Evolutionary conservation across 2,888 invertebrate genomes (phyloP).

Genomic region (Cyclophora punctaria): DNA sequence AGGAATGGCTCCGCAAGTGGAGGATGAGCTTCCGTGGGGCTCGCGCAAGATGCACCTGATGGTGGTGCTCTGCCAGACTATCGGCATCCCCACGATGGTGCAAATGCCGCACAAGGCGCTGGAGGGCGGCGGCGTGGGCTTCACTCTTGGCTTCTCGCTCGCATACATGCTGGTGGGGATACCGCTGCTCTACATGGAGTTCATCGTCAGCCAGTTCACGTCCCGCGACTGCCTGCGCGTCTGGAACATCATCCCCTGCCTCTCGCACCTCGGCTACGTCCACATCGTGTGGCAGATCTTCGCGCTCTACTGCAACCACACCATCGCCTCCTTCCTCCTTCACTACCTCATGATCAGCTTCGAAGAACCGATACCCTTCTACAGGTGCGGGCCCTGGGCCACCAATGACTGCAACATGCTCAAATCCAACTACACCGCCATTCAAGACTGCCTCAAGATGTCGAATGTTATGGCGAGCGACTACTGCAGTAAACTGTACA

Average conservation of each 20-base stretch:
- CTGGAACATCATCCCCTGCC: slow-evolving; percentile 46
- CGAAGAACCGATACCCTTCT: slow-evolving; percentile 51
- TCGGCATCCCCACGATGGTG: slow-evolving; percentile 32
- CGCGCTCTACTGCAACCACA: slow-evolving; percentile 37
- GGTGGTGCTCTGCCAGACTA: slow-evolving; percentile 36
- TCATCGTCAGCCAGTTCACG: slow-evolving; percentile 54
- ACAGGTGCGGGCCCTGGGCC: slow-evolving; percentile 46
- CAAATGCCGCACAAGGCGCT: slow-evolving; percentile 34
- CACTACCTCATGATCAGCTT: slow-evolving; percentile 61
- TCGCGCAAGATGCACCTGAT: slow-evolving; percentile 29
- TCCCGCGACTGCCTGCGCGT: slow-evolving; percentile 49
- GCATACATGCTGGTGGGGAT: slow-evolving; percentile 41
- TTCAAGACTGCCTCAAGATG: slow-evolving; percentile 43
- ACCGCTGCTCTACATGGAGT: slow-evolving; percentile 58
- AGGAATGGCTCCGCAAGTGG: neutral
- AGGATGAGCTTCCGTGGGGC: slow-evolving; percentile 18
- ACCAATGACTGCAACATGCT: slow-evolving; percentile 38
- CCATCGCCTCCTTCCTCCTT: slow-evolving; percentile 35
- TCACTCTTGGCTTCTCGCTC: slow-evolving; percentile 26
- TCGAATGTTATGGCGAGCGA: slow-evolving; percentile 6
- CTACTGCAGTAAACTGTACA: slow-evolving; percentile 37
- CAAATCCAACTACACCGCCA: slow-evolving; percentile 41
- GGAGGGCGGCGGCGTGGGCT: slow-evolving; percentile 36
- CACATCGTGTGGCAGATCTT: slow-evolving; percentile 42
- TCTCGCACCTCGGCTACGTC: slow-evolving; percentile 52